These are phyloP conservation scores for Zele albiditarsus DNA, from an alignment of 2,888 invertebrate species.

Conservation along the genomic window DNA sequence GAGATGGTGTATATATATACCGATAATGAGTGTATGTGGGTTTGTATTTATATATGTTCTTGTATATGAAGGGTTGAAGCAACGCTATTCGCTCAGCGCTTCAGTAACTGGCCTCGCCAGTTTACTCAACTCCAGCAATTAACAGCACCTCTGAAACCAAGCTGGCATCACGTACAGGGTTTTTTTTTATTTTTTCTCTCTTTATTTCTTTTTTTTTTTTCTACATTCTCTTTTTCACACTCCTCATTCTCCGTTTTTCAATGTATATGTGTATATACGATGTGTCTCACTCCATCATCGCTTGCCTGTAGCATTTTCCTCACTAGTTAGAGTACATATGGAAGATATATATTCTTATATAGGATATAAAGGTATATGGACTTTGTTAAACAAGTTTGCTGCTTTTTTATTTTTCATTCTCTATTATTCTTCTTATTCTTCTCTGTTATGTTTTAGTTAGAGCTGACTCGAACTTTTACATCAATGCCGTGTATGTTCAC, in stretches of 20 bases:
- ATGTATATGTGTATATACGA: conserved; percentile 34
- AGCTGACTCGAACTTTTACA: background rate
- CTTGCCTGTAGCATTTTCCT: conserved; percentile 15
- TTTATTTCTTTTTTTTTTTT: background rate
- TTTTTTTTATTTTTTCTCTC: conserved; percentile 24
- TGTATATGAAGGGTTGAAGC: conserved; percentile 5
- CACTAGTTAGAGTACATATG: background rate
- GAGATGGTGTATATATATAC: too few relatives aligned
- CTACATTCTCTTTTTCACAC: conserved; percentile 30
- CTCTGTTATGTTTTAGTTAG: background rate
- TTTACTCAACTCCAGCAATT: conserved; percentile 31
- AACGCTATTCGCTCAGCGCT: background rate
- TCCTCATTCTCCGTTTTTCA: conserved; percentile 36
- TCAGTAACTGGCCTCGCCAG: conserved; percentile 26
- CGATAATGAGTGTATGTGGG: background rate
- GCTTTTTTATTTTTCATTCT: background rate
- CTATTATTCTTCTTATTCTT: background rate
- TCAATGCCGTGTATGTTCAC: background rate
- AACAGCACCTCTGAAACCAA: conserved; percentile 28
- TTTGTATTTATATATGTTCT: background rate
- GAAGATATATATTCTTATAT: background rate
- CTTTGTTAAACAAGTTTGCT: background rate
- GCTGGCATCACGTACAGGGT: background rate
- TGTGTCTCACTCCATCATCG: conserved; percentile 27
- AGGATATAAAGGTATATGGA: background rate